Evolutionary conservation across 2,797 vertebrate genomes (phyloP).

Genomic region (Etheostoma nigrum): DNA sequence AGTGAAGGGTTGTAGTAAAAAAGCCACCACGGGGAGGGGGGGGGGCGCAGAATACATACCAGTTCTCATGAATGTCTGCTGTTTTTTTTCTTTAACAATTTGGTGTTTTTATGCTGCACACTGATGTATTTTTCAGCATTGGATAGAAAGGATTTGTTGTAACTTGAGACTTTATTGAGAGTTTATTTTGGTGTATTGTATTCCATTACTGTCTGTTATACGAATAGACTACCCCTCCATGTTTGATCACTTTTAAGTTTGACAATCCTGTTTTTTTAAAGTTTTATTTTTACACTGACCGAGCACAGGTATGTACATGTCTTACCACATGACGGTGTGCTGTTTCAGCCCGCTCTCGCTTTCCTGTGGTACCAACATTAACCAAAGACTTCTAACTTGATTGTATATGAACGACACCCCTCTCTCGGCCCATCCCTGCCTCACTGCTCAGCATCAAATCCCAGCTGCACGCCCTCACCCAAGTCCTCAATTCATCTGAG

Average conservation of each 20-base stretch:
- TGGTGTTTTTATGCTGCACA: conserved; percentile 74
- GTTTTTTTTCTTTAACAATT: conserved; percentile 55
- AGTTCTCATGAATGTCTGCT: conserved; percentile 86
- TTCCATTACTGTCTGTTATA: conserved; percentile 11
- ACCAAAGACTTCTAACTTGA: conserved; percentile 99
- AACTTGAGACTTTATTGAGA: conserved; percentile 21
- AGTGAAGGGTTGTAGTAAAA: conserved; percentile 76
- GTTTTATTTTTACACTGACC: conserved; percentile 74
- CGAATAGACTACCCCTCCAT: not conserved
- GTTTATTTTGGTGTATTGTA: conserved; percentile 35
- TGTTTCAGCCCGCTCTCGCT: conserved; percentile 80
- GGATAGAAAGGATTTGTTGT: conserved; percentile 34
- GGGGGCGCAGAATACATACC: conserved; percentile 79
- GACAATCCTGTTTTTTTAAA: conserved; percentile 67
- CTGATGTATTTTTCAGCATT: conserved; percentile 82
- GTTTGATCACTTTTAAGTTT: conserved; percentile 69
- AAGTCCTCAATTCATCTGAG: conserved; percentile 29
- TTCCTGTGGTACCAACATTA: conserved; percentile 87
- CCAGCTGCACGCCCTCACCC: conserved; percentile 54
- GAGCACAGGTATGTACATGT: conserved; percentile 78
- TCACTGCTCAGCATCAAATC: conserved; percentile 69
- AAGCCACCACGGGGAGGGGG: conserved; percentile 79
- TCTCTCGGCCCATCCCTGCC: conserved; percentile 84
- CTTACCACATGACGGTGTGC: conserved; percentile 56
- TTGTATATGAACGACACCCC: conserved; percentile 94